Evolutionary conservation across 2,113 vertebrate genomes (phyloP), one percentile per base, ranked within the genome.

Genomic region (Daboia siamensis): DNA sequence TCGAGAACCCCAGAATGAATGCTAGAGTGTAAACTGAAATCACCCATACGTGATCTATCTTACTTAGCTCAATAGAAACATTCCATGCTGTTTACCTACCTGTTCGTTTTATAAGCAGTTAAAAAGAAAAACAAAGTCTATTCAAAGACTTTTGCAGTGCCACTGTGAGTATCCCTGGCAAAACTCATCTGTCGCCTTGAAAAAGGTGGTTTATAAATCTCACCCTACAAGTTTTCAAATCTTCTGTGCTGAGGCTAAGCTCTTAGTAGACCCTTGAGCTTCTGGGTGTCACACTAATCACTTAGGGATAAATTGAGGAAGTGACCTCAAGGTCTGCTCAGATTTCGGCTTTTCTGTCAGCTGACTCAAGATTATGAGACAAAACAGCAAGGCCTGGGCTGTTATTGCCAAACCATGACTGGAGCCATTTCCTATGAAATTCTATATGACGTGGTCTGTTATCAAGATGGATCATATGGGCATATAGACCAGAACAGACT

Each of bases 321-420:
- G 92, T 97, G 95, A 97, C 74, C 90, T 97, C 96, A 96, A 93
- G 56, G 94, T 26, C 91, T 91, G 94, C 95, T 96, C 91, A 0
- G 92, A 87, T 94, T 96, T 90, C 90, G 12, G 55, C 93, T 94
- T 92, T 94, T 95, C 96, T 91, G 93, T 96, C 95, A 97, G 95
- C 94, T 93, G 91, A 94, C 91, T 55, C 33, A 90, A 93, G 91
- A 90, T 95, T 95, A 91, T 95, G 93, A 84, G 94, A 93, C 93
- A 94, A 97, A 96, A 97, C 96, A 91, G 3, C 23, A 80, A 44
- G 90, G 84, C 80, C 96, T 94, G 91, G 92, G 51, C 93, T 95
- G 90, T 95, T 88, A 56, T 88, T 96, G 48, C 93, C 94, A 89
- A 91, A 92, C 85, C 86, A 89, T 92, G 91, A 93, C 86, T 92